These are phyloP conservation scores for Anneissia japonica DNA, from an alignment of 35 echinoderm and acorn worm genomes.

Conservation along the genomic window DNA sequence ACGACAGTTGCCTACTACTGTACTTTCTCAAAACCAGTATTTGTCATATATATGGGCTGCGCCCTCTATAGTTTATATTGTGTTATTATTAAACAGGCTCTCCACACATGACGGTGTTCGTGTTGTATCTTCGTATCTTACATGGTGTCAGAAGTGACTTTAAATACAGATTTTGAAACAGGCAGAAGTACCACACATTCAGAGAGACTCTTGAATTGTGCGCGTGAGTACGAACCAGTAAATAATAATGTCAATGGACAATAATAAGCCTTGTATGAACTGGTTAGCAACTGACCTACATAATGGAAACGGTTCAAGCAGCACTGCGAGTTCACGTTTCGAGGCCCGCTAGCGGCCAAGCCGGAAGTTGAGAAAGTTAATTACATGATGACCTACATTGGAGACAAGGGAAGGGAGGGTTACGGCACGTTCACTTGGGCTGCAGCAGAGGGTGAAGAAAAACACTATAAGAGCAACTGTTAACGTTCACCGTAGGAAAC, in stretches of 20 bases:
- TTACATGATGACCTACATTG: conserved; percentile 42
- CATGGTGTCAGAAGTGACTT: no score
- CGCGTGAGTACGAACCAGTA: not conserved
- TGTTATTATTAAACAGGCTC: no score
- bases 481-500: conserved; percentile 40
- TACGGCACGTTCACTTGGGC: conserved; percentile 30
- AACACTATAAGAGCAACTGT: conserved; percentile 55
- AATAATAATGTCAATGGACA: not conserved
- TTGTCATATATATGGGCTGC: no score
- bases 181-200: no score
- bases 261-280: not conserved
- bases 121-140: no score
- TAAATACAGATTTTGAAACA: no score
- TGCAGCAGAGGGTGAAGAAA: not conserved
- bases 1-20: no score
- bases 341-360: conserved; percentile 17
- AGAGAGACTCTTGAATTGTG: not conserved
- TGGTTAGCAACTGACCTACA: not conserved
- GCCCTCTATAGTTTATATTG: no score
- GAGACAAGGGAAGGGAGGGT: conserved; percentile 52
- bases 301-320: conserved; percentile 16
- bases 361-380: conserved; percentile 35
- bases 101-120: no score
- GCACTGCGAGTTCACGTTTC: conserved; percentile 28
- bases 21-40: no score